These are phyloP conservation scores for Chymomyza fuscimana DNA, from an alignment of 2,888 invertebrate genomes.

Conservation along the genomic window DNA sequence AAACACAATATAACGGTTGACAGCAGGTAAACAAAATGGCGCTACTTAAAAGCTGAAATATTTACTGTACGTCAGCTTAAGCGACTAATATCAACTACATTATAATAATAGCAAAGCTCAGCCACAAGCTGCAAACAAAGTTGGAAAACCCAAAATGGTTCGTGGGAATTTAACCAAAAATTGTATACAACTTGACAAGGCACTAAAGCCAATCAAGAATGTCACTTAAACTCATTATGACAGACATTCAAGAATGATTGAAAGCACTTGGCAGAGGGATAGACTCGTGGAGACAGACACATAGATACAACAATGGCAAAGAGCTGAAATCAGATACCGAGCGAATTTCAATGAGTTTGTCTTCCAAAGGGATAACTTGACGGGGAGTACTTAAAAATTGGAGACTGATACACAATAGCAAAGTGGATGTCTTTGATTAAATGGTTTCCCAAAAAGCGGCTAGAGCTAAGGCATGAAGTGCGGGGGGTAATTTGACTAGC, in stretches of 20 bases:
- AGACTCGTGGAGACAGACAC: too few species aligned
- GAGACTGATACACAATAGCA: background rate
- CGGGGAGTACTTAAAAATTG: background rate
- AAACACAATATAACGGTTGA: background rate
- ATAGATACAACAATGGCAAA: background rate
- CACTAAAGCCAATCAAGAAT: constrained; percentile 7
- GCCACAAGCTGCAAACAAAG: constrained; percentile 14
- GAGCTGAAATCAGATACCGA: background rate
- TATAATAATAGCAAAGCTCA: constrained; percentile 20
- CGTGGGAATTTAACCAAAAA: background rate
- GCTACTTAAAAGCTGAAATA: constrained; percentile 32
- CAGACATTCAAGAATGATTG: constrained; percentile 2
- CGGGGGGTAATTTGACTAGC: background rate
- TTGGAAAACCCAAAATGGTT: background rate
- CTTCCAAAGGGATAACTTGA: background rate
- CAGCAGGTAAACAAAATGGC: constrained; percentile 33
- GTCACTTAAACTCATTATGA: constrained; percentile 13
- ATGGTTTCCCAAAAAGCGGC: background rate
- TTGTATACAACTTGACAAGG: background rate
- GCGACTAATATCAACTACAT: constrained; percentile 11
- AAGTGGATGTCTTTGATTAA: background rate
- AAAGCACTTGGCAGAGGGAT: background rate
- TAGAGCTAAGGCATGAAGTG: too few species aligned
- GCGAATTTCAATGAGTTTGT: too few species aligned
- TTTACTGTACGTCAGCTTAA: constrained; percentile 28